phyloP scores from a whole-genome alignment of 2,113 vertebrate genomes.

The Carassius gibelio region DNA sequence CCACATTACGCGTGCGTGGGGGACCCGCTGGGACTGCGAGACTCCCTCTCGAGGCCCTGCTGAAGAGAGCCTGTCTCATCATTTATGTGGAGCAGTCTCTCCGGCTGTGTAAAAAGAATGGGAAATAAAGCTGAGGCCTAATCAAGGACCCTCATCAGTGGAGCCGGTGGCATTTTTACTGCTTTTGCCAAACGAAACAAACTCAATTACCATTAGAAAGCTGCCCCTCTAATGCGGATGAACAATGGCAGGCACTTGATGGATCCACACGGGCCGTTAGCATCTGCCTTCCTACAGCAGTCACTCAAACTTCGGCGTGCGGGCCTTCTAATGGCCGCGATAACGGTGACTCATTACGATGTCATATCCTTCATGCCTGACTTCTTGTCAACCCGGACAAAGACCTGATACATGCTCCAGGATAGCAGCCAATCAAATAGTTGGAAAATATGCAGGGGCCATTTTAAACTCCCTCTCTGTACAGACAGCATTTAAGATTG shows the following conservation, averaged over 20 bases:
- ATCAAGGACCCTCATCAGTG: conserved; percentile 84
- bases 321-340: conserved; percentile 72
- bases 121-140: conserved; percentile 74
- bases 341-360: conserved; percentile 72
- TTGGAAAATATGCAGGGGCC: conserved; percentile 51
- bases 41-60: conserved; percentile 15
- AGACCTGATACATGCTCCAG: conserved; percentile 69
- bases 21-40: conserved; percentile 13
- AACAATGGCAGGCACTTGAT: conserved; percentile 75
- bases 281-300: conserved; percentile 39
- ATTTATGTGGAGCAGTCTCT: conserved; percentile 75
- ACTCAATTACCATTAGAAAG: conserved; percentile 93
- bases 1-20: conserved; percentile 16
- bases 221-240: conserved; percentile 81
- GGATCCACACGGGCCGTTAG: conserved; percentile 61
- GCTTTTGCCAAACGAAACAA: conserved; percentile 79
- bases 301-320: conserved; percentile 73
- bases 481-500: conserved; percentile 54
- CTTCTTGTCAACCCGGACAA: conserved; percentile 77
- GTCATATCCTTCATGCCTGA: conserved; percentile 77
- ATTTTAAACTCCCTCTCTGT: conserved; percentile 49
- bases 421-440: conserved; percentile 53
- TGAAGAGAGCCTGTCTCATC: conserved; percentile 73
- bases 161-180: conserved; percentile 78
- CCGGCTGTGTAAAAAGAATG: conserved; percentile 76